A percentile compares a stretch with the other conserved stretches of the same genome.
phyloP scores from a whole-genome alignment of 1,140 invertebrate genomes.

The Drosophila parvula region DNA sequence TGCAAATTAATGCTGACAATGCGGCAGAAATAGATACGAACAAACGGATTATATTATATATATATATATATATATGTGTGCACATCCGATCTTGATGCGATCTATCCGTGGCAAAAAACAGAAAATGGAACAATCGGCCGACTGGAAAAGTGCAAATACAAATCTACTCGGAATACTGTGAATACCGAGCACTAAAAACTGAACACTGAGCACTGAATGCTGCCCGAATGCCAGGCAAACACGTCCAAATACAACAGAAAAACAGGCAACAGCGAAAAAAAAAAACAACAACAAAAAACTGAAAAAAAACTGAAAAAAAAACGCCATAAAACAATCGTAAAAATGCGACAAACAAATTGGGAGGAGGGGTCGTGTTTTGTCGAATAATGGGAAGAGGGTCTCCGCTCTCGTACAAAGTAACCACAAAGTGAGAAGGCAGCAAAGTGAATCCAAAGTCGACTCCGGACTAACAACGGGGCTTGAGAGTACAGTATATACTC shows the following conservation, averaged over 20 bases:
- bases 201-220: background rate
- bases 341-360: constrained; percentile 28
- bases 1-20: constrained; percentile 72
- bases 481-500: background rate
- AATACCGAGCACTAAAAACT: constrained; percentile 4
- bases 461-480: background rate
- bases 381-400: constrained; percentile 6
- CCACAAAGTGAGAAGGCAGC: constrained; percentile 9
- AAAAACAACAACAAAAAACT: no score
- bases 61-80: constrained; percentile 5
- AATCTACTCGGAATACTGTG: background rate
- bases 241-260: constrained; percentile 13
- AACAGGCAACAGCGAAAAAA: background rate
- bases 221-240: constrained; percentile 10
- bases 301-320: background rate
- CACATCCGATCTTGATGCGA: constrained; percentile 31
- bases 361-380: constrained; percentile 3
- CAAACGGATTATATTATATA: background rate
- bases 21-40: constrained; percentile 43
- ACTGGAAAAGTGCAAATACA: constrained; percentile 22
- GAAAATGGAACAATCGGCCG: constrained; percentile 35
- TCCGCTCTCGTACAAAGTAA: constrained; percentile 20
- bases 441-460: constrained; percentile 13
- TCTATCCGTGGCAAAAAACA: constrained; percentile 30
- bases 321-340: constrained; percentile 38